These are phyloP conservation scores for Aphelenchoides fujianensis DNA, from an alignment of 1,140 invertebrate species.

Conservation along the genomic window DNA sequence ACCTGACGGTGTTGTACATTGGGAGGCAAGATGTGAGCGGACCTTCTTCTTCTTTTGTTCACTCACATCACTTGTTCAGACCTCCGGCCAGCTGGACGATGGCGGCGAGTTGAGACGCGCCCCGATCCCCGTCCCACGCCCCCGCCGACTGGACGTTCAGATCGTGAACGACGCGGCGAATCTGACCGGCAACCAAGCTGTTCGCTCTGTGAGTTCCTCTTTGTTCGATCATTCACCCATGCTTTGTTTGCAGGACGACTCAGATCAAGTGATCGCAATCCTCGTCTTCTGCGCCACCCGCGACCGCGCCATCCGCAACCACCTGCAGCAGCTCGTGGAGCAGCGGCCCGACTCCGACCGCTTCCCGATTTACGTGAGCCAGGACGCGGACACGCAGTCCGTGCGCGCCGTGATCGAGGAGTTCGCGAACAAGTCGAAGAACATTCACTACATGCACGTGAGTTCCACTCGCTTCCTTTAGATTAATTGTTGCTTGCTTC, in stretches of 20 bases:
- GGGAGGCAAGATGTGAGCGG: background rate
- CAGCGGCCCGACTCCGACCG: constrained; percentile 59
- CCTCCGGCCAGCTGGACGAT: too few relatives aligned
- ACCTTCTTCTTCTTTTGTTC: background rate
- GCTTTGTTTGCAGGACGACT: background rate
- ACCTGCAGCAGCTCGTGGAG: constrained; percentile 63
- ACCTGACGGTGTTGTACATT: background rate
- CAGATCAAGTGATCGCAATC: constrained; percentile 48
- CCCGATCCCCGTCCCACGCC: background rate
- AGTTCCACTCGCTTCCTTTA: background rate
- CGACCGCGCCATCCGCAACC: constrained; percentile 62
- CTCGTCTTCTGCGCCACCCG: constrained; percentile 64
- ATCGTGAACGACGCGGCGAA: background rate
- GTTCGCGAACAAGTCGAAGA: constrained; percentile 53
- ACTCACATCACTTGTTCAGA: background rate
- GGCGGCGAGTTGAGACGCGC: background rate
- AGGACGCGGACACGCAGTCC: constrained; percentile 63
- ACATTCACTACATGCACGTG: constrained; percentile 57
- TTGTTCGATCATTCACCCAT: too few relatives aligned
- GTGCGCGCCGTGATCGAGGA: constrained; percentile 63
- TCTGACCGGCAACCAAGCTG: background rate
- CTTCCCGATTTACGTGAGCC: constrained; percentile 66
- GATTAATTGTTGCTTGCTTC: constrained; percentile 51
- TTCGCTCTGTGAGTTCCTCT: too few relatives aligned
- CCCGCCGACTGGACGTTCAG: background rate